Evolutionary conservation across 2,797 vertebrate genomes (phyloP).

Genomic region (Notoglanidium macrostoma): DNA sequence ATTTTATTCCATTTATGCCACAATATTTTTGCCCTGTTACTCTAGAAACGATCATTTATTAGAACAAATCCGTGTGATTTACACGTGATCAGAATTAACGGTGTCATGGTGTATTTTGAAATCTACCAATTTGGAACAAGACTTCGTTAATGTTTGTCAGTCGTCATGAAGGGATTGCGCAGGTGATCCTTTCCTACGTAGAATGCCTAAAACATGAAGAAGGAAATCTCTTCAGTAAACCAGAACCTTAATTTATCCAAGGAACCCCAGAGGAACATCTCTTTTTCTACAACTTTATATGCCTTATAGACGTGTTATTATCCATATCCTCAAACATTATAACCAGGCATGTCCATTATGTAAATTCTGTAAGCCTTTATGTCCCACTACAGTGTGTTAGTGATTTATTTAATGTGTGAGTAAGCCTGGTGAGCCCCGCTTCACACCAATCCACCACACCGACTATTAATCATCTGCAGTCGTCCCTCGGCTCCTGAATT

Average conservation of each 20-base stretch:
- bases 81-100: neutral
- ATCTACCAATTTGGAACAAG: neutral
- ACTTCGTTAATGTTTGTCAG: neutral
- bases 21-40: neutral
- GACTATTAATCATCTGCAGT: constrained; percentile 73
- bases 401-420: constrained; percentile 72
- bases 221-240: neutral
- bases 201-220: neutral
- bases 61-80: neutral
- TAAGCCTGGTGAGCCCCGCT: constrained; percentile 53
- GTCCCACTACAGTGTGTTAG: constrained; percentile 1
- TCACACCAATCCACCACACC: constrained; percentile 64
- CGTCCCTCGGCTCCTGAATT: constrained; percentile 68
- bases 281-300: neutral
- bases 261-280: neutral
- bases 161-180: neutral
- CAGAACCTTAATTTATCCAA: neutral
- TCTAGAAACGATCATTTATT: neutral
- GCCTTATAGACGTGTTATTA: neutral
- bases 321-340: neutral
- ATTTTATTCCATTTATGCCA: no score
- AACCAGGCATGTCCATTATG: neutral
- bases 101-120: neutral
- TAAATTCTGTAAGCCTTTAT: neutral
- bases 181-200: neutral